These are phyloP conservation scores for Tolypeutes matacus DNA, from an alignment of 2,797 vertebrate species.

Conservation along the genomic window DNA sequence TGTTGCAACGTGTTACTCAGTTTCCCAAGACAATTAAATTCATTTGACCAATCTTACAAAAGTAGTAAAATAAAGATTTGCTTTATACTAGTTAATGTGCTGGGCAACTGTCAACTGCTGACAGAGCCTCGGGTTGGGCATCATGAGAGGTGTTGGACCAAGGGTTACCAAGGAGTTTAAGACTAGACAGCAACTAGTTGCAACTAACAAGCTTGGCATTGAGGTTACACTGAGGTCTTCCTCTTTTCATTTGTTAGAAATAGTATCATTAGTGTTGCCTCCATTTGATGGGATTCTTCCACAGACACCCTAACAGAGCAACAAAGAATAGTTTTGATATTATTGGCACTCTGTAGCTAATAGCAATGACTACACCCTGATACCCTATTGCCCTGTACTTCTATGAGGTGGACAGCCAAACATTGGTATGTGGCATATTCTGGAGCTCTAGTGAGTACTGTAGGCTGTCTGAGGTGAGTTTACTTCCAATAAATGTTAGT, in stretches of 20 bases:
- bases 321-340: constrained; percentile 7
- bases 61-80: background rate
- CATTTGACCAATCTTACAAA: background rate
- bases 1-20: background rate
- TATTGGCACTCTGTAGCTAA: background rate
- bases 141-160: background rate
- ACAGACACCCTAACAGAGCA: background rate
- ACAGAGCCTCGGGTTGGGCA: background rate
- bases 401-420: background rate
- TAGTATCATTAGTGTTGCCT: background rate
- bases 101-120: background rate
- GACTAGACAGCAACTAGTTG: background rate
- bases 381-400: background rate
- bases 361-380: background rate
- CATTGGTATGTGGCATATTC: background rate
- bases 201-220: background rate
- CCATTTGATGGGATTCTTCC: background rate
- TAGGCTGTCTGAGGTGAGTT: background rate
- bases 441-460: background rate
- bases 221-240: background rate
- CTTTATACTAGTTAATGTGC: constrained; percentile 2
- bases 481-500: constrained; percentile 46
- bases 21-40: constrained; percentile 50
- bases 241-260: background rate
- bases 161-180: background rate